A percentile compares a stretch with the other conserved stretches of the same genome.
These are phyloP conservation scores for Halichoeres trimaculatus DNA, from an alignment of 2,113 vertebrate genomes.

Conservation along the genomic window DNA sequence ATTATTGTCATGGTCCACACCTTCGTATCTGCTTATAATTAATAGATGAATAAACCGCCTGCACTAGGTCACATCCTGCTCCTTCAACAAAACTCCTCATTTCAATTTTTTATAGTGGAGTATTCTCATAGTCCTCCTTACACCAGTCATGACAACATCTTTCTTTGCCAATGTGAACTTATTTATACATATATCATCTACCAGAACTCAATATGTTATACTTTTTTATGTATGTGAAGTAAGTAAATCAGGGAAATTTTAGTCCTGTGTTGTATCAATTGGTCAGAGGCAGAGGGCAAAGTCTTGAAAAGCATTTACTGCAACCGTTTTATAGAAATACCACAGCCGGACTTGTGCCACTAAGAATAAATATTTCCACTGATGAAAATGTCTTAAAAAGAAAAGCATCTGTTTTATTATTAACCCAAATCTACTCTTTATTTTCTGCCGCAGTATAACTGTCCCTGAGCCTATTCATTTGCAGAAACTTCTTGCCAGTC, in stretches of 20 bases:
- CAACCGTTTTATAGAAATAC: background rate
- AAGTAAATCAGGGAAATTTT: background rate
- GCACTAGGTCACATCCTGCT: too few species aligned
- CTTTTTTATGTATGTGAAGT: too few species aligned
- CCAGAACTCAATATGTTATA: too few species aligned
- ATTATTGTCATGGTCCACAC: too few species aligned
- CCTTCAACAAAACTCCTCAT: too few species aligned
- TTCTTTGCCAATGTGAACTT: too few species aligned
- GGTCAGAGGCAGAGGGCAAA: background rate
- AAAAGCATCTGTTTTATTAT: constrained; percentile 49
- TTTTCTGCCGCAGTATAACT: background rate
- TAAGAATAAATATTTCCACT: constrained; percentile 40
- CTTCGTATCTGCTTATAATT: too few species aligned
- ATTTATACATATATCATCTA: too few species aligned
- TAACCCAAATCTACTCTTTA: constrained; percentile 8
- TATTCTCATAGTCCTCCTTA: too few species aligned
- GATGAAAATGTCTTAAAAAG: constrained; percentile 6
- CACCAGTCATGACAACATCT: too few species aligned
- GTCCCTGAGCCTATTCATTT: constrained; percentile 9
- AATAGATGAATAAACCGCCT: background rate
- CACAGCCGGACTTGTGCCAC: constrained; percentile 1
- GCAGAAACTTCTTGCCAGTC: constrained; percentile 10
- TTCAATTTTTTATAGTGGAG: too few species aligned
- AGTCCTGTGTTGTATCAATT: background rate
- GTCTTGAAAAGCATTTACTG: background rate